Percentiles rank a stretch among this genome's conserved stretches.
These are phyloP conservation scores for Hirtodrosophila duncani DNA, from an alignment of 2,888 invertebrate genomes.

Conservation along the genomic window DNA sequence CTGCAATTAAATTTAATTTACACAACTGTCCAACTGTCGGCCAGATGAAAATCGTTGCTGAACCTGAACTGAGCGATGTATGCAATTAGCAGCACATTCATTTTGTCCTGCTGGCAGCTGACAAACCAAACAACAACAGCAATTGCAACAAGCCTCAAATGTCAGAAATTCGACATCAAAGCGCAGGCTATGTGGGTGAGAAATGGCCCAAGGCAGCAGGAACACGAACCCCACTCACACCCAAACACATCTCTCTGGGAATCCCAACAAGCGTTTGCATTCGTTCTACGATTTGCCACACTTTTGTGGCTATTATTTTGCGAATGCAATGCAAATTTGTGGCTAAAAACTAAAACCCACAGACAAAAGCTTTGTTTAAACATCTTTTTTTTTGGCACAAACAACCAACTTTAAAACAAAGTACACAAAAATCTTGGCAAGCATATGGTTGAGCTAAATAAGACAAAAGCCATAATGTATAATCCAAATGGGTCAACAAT, in stretches of 20 bases:
- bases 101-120: slow-evolving; percentile 10
- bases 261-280: too few relatives aligned
- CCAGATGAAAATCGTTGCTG: slow-evolving; percentile 36
- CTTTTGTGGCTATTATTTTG: too few relatives aligned
- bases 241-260: too few relatives aligned
- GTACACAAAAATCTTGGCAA: slow-evolving; percentile 26
- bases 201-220: background rate
- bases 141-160: slow-evolving; percentile 30
- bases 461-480: slow-evolving; percentile 34
- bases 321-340: too few relatives aligned
- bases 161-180: slow-evolving; percentile 27
- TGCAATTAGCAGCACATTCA: slow-evolving; percentile 52
- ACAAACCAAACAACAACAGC: slow-evolving; percentile 5
- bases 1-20: slow-evolving; percentile 66
- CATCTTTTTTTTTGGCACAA: slow-evolving; percentile 36
- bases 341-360: too few relatives aligned
- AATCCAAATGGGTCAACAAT: slow-evolving; percentile 58
- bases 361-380: slow-evolving; percentile 3
- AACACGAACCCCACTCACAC: background rate
- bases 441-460: background rate
- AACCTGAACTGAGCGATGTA: slow-evolving; percentile 32
- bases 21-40: slow-evolving; percentile 45
- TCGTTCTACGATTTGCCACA: too few relatives aligned
- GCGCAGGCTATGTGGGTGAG: background rate
- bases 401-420: slow-evolving; percentile 17